Evolutionary conservation across 2,888 invertebrate species (phyloP).

Genomic region (Diaprepes abbreviatus): DNA sequence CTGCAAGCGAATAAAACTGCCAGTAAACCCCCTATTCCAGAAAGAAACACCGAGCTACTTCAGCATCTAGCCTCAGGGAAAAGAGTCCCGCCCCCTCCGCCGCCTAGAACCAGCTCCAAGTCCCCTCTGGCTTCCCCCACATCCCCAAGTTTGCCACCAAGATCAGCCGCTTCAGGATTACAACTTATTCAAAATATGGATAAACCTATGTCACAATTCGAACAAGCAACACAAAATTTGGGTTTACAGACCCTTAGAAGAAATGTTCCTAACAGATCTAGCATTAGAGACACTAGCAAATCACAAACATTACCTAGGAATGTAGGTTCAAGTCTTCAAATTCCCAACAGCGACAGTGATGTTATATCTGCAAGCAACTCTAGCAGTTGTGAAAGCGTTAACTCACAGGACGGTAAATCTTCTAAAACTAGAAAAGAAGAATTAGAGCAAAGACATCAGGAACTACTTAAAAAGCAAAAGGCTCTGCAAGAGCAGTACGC

Average conservation of each 20-base stretch:
- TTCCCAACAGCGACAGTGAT: conserved; percentile 56
- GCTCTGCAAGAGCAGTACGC: conserved; percentile 93
- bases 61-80: conserved; percentile 78
- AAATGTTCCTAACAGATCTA: conserved; percentile 64
- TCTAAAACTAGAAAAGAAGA: conserved; percentile 78
- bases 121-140: conserved; percentile 90
- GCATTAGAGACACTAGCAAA: conserved; percentile 64
- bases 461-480: conserved; percentile 88
- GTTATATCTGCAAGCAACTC: conserved; percentile 74
- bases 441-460: conserved; percentile 90
- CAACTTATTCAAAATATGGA: conserved; percentile 61
- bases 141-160: conserved; percentile 77
- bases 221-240: conserved; percentile 66
- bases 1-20: conserved; percentile 69
- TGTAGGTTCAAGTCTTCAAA: conserved; percentile 65
- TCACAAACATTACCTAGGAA: conserved; percentile 67
- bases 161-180: conserved; percentile 66
- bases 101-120: conserved; percentile 90
- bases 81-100: conserved; percentile 90
- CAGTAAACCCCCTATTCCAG: conserved; percentile 85
- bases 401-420: conserved; percentile 77
- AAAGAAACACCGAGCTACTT: conserved; percentile 83
- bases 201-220: conserved; percentile 64
- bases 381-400: conserved; percentile 83
- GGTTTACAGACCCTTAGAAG: conserved; percentile 67